phyloP scores from a whole-genome alignment of 1,140 invertebrate genomes.

The Callitettix versicolor region DNA sequence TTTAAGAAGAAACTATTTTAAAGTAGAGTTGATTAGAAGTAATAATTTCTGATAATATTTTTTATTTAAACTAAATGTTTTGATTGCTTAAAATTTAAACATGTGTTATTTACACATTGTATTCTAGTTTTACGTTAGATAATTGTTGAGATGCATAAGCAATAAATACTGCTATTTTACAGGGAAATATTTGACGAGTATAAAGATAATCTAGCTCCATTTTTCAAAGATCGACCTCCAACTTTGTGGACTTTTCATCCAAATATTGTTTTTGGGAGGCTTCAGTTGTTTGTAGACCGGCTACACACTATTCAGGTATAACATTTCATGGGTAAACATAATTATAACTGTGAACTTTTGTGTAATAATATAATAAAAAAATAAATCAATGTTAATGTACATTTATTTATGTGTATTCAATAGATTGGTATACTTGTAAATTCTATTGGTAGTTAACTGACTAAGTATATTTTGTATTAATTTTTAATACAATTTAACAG shows the following conservation, averaged over 20 bases:
- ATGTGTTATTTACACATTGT: background rate
- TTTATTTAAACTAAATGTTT: background rate
- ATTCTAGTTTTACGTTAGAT: conserved; percentile 5
- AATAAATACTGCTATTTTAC: conserved; percentile 33
- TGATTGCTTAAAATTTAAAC: too few species aligned
- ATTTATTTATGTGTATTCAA: too few species aligned
- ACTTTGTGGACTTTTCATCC: conserved; percentile 82
- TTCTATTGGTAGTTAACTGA: too few species aligned
- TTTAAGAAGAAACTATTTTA: background rate
- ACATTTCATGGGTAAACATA: too few species aligned
- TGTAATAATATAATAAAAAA: too few species aligned
- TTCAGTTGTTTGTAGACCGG: conserved; percentile 73
- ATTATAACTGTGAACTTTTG: too few species aligned
- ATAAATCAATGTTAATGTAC: too few species aligned
- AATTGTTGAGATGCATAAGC: background rate
- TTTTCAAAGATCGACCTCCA: conserved; percentile 49
- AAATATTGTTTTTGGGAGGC: conserved; percentile 73
- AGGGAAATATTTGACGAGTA: conserved; percentile 52
- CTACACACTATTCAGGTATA: conserved; percentile 66
- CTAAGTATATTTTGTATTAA: too few species aligned
- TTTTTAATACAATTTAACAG: too few species aligned
- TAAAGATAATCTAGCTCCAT: conserved; percentile 52
- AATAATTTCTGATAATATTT: background rate
- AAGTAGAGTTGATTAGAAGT: background rate
- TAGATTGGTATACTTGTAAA: too few species aligned